Evolutionary conservation across 2,888 invertebrate species (phyloP), one percentile per base, ranked within the genome.

Genomic region (Sesia bembeciformis): DNA sequence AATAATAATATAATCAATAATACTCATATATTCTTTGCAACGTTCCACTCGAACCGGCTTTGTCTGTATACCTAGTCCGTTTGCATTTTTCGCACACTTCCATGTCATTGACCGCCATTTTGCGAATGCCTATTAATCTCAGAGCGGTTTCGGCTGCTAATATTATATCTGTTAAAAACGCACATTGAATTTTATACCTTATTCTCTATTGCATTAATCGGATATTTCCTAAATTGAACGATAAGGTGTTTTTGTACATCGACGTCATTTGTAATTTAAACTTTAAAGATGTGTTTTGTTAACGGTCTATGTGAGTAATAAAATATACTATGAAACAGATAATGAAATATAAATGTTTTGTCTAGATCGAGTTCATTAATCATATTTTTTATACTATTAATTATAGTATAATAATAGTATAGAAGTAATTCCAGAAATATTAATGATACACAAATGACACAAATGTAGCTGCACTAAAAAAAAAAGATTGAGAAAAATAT

Each of bases 41-140:
- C 23, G 23, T 23, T 70, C 61, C 56, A 60, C 39, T 40, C 58
- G 50, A 63, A 64, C 65, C 63, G 58, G 65, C 59, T 65, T 59
- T 63, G 59, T 62, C 72, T 72, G 70, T 65, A 62, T 60, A 39
- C 54, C 39, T 55, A 52, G 5, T 7, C 40, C 61, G 60, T 61
- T 65, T 60, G 60, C 61, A 56, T 57, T 60, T 65, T 64, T 64
- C 58, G 56, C 56, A 56, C 57, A 55, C 58, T 53, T 39, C 40
- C 53, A 55, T 58, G 67, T 72, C 65, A 63, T 58, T 62, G 68
- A 70, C 67, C 68, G 57, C 50, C 43, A 57, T 65, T 62, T 62
- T 56, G 62, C 60, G 5, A 64, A 62, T 59, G 54, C 54, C 61
- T 60, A 59, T 46, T 46, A 46, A 46, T 46, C 46, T 46, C 46